Conservation (phyloP, 2,113 vertebrate genomes). For the Ranitomeya variabilis region DNA sequence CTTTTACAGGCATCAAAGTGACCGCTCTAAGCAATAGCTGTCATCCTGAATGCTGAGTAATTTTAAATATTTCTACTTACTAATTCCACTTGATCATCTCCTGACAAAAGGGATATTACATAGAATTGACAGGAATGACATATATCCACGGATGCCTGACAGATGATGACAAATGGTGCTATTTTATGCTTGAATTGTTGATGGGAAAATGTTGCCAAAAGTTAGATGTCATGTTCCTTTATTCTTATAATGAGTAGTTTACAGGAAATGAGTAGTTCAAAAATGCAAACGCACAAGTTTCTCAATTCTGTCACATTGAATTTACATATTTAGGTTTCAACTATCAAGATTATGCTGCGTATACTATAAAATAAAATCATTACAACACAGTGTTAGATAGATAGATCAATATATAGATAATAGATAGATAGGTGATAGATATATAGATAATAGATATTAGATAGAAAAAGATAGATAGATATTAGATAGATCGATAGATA, state of each 20-base stretch:
- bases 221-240: conserved; percentile 54
- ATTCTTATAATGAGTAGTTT: conserved; percentile 52
- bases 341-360: background rate
- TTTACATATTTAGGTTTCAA: conserved; percentile 37
- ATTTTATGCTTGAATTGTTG: conserved; percentile 54
- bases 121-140: conserved; percentile 50
- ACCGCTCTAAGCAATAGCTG: conserved; percentile 36
- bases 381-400: background rate
- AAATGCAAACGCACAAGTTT: conserved; percentile 40
- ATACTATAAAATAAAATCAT: background rate
- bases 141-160: conserved; percentile 46
- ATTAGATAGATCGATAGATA: background rate
- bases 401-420: background rate
- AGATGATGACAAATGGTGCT: conserved; percentile 53
- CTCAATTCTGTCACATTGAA: conserved; percentile 29
- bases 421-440: background rate
- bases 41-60: conserved; percentile 36
- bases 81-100: conserved; percentile 52
- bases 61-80: conserved; percentile 49
- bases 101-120: conserved; percentile 50
- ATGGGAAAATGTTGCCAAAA: conserved; percentile 55
- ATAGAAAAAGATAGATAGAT: background rate
- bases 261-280: conserved; percentile 44
- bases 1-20: conserved; percentile 23
- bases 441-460: background rate